These are phyloP conservation scores for Gobius niger DNA, from an alignment of 2,113 vertebrate species.

Conservation along the genomic window DNA sequence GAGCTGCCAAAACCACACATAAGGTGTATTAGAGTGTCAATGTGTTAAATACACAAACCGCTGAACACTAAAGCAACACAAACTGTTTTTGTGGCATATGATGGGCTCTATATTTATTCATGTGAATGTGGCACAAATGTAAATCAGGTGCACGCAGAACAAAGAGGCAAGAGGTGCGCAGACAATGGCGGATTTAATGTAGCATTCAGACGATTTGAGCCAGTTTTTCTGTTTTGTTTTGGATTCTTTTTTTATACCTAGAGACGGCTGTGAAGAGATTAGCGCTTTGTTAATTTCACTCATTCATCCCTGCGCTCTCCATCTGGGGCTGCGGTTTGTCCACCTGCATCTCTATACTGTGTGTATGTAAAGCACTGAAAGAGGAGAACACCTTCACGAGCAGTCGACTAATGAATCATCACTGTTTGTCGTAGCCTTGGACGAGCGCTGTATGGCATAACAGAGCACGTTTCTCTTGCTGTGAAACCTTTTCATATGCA, in stretches of 20 bases:
- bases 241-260: no score
- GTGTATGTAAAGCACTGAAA: no score
- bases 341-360: neutral
- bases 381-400: no score
- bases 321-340: neutral
- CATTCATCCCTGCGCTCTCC: neutral
- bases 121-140: neutral
- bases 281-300: neutral
- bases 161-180: neutral
- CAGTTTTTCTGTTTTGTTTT: no score
- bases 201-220: neutral
- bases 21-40: no score
- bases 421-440: no score
- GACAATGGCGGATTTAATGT: neutral
- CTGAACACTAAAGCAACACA: neutral
- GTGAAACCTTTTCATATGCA: no score
- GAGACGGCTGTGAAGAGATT: conserved; percentile 1
- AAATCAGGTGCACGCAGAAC: neutral
- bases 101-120: neutral
- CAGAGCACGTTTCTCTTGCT: no score
- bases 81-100: neutral
- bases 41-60: no score
- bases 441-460: no score
- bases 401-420: no score
- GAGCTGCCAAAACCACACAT: no score